Base-by-base conservation (phyloP, 2,797 vertebrate species). In the Epinephelus malabaricus region DNA sequence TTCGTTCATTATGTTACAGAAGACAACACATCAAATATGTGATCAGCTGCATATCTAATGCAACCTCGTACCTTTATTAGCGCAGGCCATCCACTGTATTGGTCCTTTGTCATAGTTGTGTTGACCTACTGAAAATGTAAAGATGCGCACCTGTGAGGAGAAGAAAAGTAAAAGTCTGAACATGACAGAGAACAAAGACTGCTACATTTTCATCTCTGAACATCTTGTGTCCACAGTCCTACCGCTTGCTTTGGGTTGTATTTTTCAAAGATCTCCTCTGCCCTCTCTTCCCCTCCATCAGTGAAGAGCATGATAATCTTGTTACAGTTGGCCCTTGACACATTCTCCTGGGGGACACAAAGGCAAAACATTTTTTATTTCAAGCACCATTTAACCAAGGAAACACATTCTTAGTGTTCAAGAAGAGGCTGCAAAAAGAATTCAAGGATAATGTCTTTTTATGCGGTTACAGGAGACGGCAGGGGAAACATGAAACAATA, bases 261-360 rank as follows among this genome's bases (percentile, higher is more conserved):
- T 80, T 95, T 95, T 18, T 96, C 54, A 90, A 99, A 99, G 90
- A 99, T 97, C 92, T 98, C 97, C 79, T 98, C 96, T 0, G 97
- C 98, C 86, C 95, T 95, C 87, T 99, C 98, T 86, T 99, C 98
- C 72, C 98, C 98, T 78, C 98, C 98, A 40, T 99, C 98, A 5
- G 98, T 99, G 91, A 99, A 99, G 47, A 99, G 93, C 98, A 99
- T 99, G 82, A 99, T 99, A 60, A 99, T 99, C 92, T 98, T 99
- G 93, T 99, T 99, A 89, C 98, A 99, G 92, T 99, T 97, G 73
- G 97, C 97, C 92, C 98, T 95, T 14, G 97, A 96, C 51, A 97
- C 95, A 46, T 97, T 98, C 61, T 94, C 67, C 96, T 97, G 50
- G 9, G 4, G 68, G 65, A 85, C 38, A 90, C 12, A 56, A 13